Conservation (phyloP, 1,140 invertebrate species). For the Cardiocondyla obscurior region DNA sequence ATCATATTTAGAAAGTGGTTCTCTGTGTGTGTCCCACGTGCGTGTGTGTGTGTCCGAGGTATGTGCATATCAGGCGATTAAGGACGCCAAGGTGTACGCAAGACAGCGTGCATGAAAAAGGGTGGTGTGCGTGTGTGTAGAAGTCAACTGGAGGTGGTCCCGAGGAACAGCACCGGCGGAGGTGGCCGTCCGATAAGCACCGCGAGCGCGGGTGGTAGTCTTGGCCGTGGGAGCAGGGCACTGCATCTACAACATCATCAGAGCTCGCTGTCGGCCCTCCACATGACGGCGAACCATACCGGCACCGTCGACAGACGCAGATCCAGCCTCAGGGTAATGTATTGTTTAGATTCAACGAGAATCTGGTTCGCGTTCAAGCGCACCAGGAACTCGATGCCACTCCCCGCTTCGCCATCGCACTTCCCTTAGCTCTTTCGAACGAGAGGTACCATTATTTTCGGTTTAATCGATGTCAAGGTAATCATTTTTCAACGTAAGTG, state of each 20-base stretch:
- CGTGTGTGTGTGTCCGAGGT: conserved; percentile 80
- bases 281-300: conserved; percentile 78
- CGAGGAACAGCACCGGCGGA: conserved; percentile 77
- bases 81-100: conserved; percentile 62
- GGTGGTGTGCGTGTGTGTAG: conserved; percentile 79
- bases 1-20: conserved; percentile 59
- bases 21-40: conserved; percentile 75
- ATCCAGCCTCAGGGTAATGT: conserved; percentile 83
- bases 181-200: conserved; percentile 80
- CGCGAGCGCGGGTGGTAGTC: conserved; percentile 79
- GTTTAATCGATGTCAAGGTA: not conserved
- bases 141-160: conserved; percentile 83
- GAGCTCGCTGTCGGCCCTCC: conserved; percentile 80
- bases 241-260: conserved; percentile 81
- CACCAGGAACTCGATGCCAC: conserved; percentile 47
- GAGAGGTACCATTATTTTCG: not conserved
- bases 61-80: conserved; percentile 64
- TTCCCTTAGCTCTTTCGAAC: conserved; percentile 25
- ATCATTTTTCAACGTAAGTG: not conserved
- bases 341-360: conserved; percentile 65
- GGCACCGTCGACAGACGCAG: conserved; percentile 81
- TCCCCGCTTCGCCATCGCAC: conserved; percentile 22
- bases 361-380: conserved; percentile 49
- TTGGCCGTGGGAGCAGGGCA: conserved; percentile 79
- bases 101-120: conserved; percentile 80